Evolutionary conservation across 2,888 invertebrate genomes (phyloP), one percentile per base, ranked within the genome.

Genomic region (Polymixis flavicincta): DNA sequence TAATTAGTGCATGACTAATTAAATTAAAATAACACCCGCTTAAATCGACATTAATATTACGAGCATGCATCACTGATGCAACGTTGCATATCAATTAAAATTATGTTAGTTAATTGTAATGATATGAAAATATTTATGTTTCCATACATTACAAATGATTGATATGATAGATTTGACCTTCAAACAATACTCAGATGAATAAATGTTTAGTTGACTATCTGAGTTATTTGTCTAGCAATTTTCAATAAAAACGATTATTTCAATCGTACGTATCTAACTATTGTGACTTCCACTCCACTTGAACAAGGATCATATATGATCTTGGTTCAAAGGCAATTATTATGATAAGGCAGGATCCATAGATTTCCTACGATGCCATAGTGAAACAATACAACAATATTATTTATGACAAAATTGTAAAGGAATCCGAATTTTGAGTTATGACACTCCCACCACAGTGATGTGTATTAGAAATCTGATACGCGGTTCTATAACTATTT

Each of bases 81-180:
- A 57, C n/a, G 5, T 32, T 59, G 32, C 22, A 32, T 76, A 77
- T 22, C 19, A 71, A 59, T 37, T 19, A 68, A 54, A 45, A 17
- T 8, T 4, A n/a, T 32, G 14, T 28, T 32, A 11, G 45, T 59
- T 52, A n/a, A n/a, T 17, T 22, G 4, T 6, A 32, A 59, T 25
- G 1, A 28, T 3, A 22, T 77, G 13, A 42, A 19, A 13, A 50
- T 2, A 25, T 42, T 48, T 17, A 67, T n/a, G 22, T 2, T 37
- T 32, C 17, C 2, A 48, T n/a, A 28, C 22, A n/a, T 32, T 25
- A 32, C 2, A 19, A 19, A n/a, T 17, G 9, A 28, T 25, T 59
- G 2, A 19, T 25, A 13, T 22, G 5, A n/a, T 45, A 54, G 54
- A 1, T 37, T 28, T n/a, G 48, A 71, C 78, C 79, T 78, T 78